phyloP scores from a whole-genome alignment of 2,888 invertebrate species.

The Zaprionus lineosus region DNA sequence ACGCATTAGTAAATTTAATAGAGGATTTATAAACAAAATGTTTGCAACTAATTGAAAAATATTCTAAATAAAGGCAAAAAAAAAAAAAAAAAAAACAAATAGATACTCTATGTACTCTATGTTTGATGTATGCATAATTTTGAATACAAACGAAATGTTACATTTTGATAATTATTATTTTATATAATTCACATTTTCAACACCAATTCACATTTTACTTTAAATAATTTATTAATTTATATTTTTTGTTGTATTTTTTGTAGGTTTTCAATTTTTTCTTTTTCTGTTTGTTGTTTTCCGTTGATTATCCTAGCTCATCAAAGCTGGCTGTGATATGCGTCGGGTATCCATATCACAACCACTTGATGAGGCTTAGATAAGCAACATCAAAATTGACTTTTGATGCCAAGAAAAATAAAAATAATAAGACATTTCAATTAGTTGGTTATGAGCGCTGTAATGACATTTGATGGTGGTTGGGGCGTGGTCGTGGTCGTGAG shows the following conservation, averaged over 20 bases:
- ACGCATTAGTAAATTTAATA: conserved; percentile 27
- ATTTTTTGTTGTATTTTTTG: conserved; percentile 17
- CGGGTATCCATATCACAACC: conserved; percentile 90
- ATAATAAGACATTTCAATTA: too few species aligned
- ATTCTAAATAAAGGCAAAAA: not conserved
- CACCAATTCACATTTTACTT: too few species aligned
- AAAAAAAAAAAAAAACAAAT: too few species aligned
- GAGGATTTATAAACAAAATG: conserved; percentile 8
- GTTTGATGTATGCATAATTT: too few species aligned
- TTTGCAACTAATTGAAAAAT: not conserved
- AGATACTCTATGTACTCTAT: too few species aligned
- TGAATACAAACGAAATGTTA: too few species aligned
- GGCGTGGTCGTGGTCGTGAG: too few species aligned
- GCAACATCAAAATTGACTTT: conserved; percentile 77
- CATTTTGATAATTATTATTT: too few species aligned
- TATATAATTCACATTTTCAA: too few species aligned
- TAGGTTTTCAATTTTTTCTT: conserved; percentile 1
- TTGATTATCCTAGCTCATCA: conserved; percentile 90
- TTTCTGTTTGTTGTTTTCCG: conserved; percentile 76
- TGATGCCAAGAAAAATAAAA: too few species aligned
- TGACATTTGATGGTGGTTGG: too few species aligned
- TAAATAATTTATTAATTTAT: conserved; percentile 9
- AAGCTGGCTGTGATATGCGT: conserved; percentile 99
- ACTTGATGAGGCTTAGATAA: conserved; percentile 88
- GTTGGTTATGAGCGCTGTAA: too few species aligned